Evolutionary conservation across 2,113 vertebrate genomes (phyloP).

Genomic region (Acanthisitta chloris): DNA sequence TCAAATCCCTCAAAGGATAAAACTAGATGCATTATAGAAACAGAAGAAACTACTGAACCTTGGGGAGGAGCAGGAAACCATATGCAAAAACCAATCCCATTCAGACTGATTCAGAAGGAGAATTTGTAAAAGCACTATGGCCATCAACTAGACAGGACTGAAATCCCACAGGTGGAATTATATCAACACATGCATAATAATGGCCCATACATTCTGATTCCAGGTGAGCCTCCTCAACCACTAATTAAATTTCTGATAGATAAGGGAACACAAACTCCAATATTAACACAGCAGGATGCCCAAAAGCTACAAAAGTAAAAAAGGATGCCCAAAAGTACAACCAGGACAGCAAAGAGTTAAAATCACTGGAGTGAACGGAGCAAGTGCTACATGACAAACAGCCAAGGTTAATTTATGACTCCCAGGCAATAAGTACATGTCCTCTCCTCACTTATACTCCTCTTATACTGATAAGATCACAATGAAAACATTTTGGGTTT

Average conservation of each 20-base stretch:
- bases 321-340: too few species aligned
- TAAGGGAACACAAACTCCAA: not conserved
- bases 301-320: too few species aligned
- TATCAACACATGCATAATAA: not conserved
- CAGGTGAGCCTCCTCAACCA: not conserved
- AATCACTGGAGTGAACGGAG: not conserved
- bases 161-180: not conserved
- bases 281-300: not conserved
- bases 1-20: not conserved
- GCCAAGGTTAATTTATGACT: not conserved
- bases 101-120: not conserved
- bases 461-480: not conserved
- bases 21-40: not conserved
- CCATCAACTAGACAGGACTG: not conserved
- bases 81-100: not conserved
- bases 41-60: not conserved
- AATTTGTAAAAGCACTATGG: not conserved
- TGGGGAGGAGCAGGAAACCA: not conserved
- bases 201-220: not conserved
- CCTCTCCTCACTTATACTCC: not conserved
- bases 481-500: not conserved
- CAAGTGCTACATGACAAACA: not conserved
- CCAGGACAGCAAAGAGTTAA: not conserved
- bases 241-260: not conserved
- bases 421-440: not conserved